Percentiles rank a stretch among this genome's conserved stretches.
Conservation (phyloP, 2,113 vertebrate species). For the Meriones unguiculatus region DNA sequence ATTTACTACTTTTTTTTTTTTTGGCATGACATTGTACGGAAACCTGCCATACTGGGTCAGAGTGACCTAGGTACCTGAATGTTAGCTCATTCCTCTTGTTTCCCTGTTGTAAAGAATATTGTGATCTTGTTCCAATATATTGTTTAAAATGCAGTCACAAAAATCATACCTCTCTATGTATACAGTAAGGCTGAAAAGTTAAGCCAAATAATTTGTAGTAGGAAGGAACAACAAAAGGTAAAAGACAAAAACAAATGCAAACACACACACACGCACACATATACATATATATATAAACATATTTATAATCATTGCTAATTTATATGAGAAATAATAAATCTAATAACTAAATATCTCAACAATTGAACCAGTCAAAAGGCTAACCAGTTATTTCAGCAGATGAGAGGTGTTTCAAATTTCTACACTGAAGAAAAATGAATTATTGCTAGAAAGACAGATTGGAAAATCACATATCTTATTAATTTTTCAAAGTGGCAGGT, state of each 20-base stretch:
- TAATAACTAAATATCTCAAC: not conserved
- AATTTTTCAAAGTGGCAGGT: not conserved
- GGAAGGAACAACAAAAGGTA: not conserved
- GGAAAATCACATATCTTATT: not conserved
- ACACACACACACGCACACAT: no score
- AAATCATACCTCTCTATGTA: not conserved
- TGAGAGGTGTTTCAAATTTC: not conserved
- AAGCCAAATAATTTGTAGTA: not conserved
- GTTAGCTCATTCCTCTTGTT: not conserved
- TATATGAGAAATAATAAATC: not conserved
- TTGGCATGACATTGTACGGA: not conserved
- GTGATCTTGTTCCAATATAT: not conserved
- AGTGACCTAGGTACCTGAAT: not conserved
- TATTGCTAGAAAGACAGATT: not conserved
- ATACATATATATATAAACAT: no score
- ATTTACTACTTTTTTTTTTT: not conserved
- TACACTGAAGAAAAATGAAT: not conserved
- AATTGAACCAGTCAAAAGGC: not conserved
- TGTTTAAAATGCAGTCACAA: not conserved
- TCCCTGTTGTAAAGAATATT: not conserved
- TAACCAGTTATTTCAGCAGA: not conserved
- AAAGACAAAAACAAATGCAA: not conserved
- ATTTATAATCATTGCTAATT: not conserved
- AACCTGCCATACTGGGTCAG: not conserved
- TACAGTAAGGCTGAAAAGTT: not conserved